phyloP scores from a whole-genome alignment of 2,113 vertebrate species.

The Chloropsis hardwickii region DNA sequence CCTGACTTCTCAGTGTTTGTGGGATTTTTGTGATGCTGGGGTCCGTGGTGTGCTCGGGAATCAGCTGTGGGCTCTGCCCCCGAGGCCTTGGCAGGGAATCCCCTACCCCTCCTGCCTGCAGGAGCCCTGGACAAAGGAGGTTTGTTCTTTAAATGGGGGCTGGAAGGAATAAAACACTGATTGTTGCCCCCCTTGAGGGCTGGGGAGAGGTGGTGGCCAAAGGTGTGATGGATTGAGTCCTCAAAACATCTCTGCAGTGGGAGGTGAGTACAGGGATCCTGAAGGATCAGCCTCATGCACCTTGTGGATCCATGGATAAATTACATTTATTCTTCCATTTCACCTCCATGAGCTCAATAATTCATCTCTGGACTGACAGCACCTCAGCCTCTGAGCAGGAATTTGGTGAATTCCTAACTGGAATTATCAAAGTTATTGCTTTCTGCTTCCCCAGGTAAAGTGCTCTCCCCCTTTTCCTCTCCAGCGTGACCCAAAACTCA shows the following conservation, averaged over 20 bases:
- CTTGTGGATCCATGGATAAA: neutral
- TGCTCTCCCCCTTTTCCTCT: neutral
- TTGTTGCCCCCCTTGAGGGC: neutral
- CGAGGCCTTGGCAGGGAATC: neutral
- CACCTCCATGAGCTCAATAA: neutral
- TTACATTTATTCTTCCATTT: neutral
- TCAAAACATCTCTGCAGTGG: neutral
- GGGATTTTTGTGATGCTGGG: neutral
- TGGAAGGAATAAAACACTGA: neutral
- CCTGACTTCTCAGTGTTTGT: neutral
- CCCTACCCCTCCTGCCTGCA: neutral
- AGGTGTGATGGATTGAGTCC: neutral
- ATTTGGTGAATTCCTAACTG: neutral
- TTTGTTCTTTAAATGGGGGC: constrained; percentile 12
- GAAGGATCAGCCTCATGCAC: neutral
- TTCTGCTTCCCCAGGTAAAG: neutral
- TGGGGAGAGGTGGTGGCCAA: neutral
- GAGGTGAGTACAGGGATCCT: neutral
- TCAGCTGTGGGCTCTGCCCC: constrained; percentile 4
- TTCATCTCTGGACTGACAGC: neutral
- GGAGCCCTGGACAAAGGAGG: neutral
- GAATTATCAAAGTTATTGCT: neutral
- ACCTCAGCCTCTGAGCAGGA: neutral
- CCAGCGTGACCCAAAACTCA: neutral
- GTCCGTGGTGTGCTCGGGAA: neutral